Conservation (phyloP, 2,113 vertebrate genomes). For the Passer montanus region DNA sequence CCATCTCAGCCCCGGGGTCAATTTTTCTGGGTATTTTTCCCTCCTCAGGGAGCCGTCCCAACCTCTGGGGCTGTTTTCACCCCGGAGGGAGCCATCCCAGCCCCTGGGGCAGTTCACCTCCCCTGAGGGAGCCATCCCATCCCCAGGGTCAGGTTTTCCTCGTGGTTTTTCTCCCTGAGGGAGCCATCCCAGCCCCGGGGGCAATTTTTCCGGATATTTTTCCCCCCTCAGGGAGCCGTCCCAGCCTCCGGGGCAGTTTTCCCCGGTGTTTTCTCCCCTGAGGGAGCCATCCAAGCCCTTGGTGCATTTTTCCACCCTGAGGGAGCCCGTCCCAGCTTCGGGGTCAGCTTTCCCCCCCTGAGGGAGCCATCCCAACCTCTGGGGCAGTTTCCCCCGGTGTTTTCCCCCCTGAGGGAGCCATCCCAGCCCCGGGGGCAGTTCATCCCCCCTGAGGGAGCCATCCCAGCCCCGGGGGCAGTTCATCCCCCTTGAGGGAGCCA, state of each 20-base stretch:
- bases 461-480: neutral
- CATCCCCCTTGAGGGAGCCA: neutral
- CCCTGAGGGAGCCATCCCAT: neutral
- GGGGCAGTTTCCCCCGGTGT: too few relatives aligned
- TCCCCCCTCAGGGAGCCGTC: neutral
- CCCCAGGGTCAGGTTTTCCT: rapidly evolving
- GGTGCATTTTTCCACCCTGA: neutral
- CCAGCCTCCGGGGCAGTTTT: neutral
- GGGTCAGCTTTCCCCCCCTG: rapidly evolving
- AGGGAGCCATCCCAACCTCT: neutral
- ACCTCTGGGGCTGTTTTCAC: rapidly evolving
- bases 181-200: neutral
- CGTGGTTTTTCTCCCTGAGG: too few relatives aligned
- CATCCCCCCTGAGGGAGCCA: rapidly evolving
- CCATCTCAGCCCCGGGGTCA: too few relatives aligned
- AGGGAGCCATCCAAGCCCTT: neutral
- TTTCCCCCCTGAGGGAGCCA: neutral
- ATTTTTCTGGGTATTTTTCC: too few relatives aligned
- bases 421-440: neutral
- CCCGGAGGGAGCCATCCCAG: neutral
- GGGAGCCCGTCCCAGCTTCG: neutral
- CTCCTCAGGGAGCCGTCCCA: neutral
- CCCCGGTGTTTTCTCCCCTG: too few relatives aligned
- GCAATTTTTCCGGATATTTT: neutral
- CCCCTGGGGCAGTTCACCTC: too few relatives aligned